Evolutionary conservation across 2,888 invertebrate species (phyloP).

Genomic region (Cacoxenus indagator): DNA sequence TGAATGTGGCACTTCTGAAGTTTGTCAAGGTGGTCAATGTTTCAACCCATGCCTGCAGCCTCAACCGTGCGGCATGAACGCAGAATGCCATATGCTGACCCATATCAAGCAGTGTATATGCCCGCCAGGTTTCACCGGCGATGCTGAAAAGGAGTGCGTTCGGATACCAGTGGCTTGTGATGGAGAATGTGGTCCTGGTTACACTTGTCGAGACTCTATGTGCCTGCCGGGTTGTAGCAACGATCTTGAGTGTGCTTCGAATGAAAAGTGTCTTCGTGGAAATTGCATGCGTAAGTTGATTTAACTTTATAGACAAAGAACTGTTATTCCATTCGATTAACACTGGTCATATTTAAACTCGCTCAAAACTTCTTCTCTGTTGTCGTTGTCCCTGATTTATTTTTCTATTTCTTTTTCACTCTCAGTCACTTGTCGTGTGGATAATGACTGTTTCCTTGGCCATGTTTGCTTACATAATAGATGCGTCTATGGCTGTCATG

Average conservation of each 20-base stretch:
- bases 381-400: too few species aligned
- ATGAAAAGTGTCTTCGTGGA: constrained; percentile 88
- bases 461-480: constrained; percentile 89
- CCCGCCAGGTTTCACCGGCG: constrained; percentile 88
- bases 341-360: too few species aligned
- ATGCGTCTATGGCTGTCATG: constrained; percentile 88
- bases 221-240: constrained; percentile 82
- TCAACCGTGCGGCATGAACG: constrained; percentile 87
- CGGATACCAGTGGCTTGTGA: constrained; percentile 86
- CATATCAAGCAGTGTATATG: constrained; percentile 87
- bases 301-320: neutral
- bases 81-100: constrained; percentile 79
- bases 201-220: constrained; percentile 84
- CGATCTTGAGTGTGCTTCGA: constrained; percentile 88
- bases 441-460: constrained; percentile 92
- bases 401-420: too few species aligned
- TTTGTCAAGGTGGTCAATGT: constrained; percentile 87
- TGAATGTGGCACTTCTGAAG: constrained; percentile 84
- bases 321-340: too few species aligned
- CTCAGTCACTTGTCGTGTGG: constrained; percentile 86
- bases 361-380: too few species aligned
- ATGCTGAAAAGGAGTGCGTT: constrained; percentile 86
- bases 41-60: constrained; percentile 82
- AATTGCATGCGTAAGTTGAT: constrained; percentile 81
- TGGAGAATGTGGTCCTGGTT: constrained; percentile 80